Conservation (phyloP, 2,888 invertebrate species). For the Villa cingulata region DNA sequence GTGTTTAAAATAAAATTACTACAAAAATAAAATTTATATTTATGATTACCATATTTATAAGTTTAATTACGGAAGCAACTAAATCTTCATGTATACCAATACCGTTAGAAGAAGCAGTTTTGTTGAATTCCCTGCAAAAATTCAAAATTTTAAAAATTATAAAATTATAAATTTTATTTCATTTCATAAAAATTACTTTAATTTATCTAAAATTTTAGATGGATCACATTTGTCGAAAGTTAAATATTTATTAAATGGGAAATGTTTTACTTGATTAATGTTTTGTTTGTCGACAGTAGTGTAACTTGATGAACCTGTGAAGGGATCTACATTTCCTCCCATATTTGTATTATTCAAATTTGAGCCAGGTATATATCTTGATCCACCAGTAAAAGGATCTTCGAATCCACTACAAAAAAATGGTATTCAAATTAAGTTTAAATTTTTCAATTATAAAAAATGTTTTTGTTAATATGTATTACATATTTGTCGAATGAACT, state of each 20-base stretch:
- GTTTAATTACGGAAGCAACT: slow-evolving; percentile 47
- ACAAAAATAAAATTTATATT: too few species aligned
- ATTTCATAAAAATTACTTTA: slow-evolving; percentile 30
- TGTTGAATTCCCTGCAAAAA: slow-evolving; percentile 51
- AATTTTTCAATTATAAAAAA: neutral
- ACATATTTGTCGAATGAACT: slow-evolving; percentile 17
- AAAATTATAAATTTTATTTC: too few species aligned
- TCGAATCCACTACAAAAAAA: slow-evolving; percentile 32
- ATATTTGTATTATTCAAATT: slow-evolving; percentile 21
- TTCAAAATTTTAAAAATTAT: too few species aligned
- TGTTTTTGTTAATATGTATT: neutral
- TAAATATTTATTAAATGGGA: slow-evolving; percentile 40
- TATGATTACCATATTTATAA: slow-evolving; percentile 39
- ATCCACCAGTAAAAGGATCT: slow-evolving; percentile 58
- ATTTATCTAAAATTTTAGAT: slow-evolving; percentile 56
- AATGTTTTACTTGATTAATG: slow-evolving; percentile 21
- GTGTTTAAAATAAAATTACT: too few species aligned
- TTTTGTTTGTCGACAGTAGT: slow-evolving; percentile 35
- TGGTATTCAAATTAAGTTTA: neutral
- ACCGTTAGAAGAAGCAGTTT: slow-evolving; percentile 41
- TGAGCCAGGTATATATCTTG: slow-evolving; percentile 50
- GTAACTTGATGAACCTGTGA: slow-evolving; percentile 57
- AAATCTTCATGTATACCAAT: slow-evolving; percentile 42
- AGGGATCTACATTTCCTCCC: slow-evolving; percentile 45
- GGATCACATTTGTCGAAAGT: slow-evolving; percentile 69